Base-by-base conservation (phyloP, 2,797 vertebrate species). In the Ctenochaetus hawaiiensis region DNA sequence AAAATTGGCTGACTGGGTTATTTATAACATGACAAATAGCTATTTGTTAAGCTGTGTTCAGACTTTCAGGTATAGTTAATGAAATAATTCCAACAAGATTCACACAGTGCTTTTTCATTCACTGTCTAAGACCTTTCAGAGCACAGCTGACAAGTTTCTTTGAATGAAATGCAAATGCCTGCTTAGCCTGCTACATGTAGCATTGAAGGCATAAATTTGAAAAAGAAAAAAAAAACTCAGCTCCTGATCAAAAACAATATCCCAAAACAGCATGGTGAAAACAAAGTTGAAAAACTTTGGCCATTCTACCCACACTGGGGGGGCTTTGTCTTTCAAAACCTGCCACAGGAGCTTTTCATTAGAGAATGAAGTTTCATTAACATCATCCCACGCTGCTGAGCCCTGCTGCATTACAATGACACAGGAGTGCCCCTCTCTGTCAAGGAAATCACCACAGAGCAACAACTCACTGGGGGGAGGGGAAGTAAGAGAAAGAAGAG, bases 341-440 rank as follows among this genome's bases (percentile, higher is more conserved):
- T 87, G 89, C 91, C 88, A 88, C 88, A 83, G 92, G 91, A 94
- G 87, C 87, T 88, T 92, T 91, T 93, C 93, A 93, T 94, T 93
- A 93, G 91, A 85, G 88, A 91, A 93, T 90, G 86, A 89, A 85
- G 91, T 95, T 95, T 94, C 94, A 94, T 95, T 95, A 95, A 92
- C 92, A 94, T 92, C 87, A 87, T 90, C 89, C 92, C 94, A 93
- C 78, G 78, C 88, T 85, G 88, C 90, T 84, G 89, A 91, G 90
- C 79, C 69, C 80, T 43, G 88, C 86, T 86, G 91, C 91, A 95
- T 95, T 90, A 94, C 91, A 94, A 94, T 93, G 93, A 92, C 91
- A 92, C 88, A 91, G 91, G 91, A 92, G 89, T 87, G 88, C 90
- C 87, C 90, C 91, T 87, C 89, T 89, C 87, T 77, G 89, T 90